Conservation (phyloP, 2,113 vertebrate genomes). For the Anolis sagrei region DNA sequence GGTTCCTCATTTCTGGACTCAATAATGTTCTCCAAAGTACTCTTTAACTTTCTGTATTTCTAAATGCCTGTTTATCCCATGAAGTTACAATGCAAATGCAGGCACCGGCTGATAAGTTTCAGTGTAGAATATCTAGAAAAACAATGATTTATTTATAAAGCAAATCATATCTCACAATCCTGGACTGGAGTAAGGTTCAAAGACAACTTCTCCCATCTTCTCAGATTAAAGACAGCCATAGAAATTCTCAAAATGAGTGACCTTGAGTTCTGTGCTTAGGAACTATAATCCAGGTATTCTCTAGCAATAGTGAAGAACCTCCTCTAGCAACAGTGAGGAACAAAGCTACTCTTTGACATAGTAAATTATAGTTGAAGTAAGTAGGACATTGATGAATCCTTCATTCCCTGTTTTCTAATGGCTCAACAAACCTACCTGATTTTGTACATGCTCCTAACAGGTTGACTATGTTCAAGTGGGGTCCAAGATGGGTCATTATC, state of each 20-base stretch:
- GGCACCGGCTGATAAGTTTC: neutral
- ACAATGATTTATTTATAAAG: too few relatives aligned
- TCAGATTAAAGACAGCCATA: neutral
- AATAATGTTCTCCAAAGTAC: too few relatives aligned
- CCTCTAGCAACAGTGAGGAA: too few relatives aligned
- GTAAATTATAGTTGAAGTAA: neutral
- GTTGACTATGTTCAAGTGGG: constrained; percentile 97
- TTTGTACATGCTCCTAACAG: constrained; percentile 97
- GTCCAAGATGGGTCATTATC: constrained; percentile 99
- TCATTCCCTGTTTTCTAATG: neutral
- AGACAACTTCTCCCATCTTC: neutral
- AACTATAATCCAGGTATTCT: neutral
- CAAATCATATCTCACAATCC: too few relatives aligned
- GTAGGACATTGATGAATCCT: too few relatives aligned
- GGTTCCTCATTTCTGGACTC: too few relatives aligned
- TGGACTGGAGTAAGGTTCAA: too few relatives aligned
- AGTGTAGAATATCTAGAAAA: neutral
- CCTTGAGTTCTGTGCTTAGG: neutral
- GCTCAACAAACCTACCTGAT: constrained; percentile 82
- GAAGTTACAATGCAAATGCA: neutral
- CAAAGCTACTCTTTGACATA: neutral
- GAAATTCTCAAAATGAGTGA: too few relatives aligned
- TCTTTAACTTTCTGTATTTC: neutral
- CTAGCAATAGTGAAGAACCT: neutral
- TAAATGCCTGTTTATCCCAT: neutral